phyloP scores from a whole-genome alignment of 2,797 vertebrate genomes.

The Sternotherus odoratus region DNA sequence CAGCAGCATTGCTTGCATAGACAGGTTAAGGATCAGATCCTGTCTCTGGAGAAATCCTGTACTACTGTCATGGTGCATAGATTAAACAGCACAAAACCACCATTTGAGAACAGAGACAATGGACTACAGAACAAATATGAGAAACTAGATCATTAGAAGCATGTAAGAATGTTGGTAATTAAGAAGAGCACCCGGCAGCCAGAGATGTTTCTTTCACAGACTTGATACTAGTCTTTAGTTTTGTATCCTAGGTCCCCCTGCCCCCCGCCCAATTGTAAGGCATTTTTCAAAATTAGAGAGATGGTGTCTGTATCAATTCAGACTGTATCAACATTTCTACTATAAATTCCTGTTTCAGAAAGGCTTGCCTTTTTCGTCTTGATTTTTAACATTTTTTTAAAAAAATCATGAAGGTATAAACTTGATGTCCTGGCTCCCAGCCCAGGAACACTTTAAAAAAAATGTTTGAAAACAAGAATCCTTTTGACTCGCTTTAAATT shows the following conservation, averaged over 20 bases:
- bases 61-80: accelerated
- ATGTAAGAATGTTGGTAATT: neutral
- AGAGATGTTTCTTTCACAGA: neutral
- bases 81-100: neutral
- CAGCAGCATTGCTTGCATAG: neutral
- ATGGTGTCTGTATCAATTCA: neutral
- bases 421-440: neutral
- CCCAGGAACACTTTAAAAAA: conserved; percentile 8
- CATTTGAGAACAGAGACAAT: neutral
- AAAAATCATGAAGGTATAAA: neutral
- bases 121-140: neutral
- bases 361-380: neutral
- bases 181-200: neutral
- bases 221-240: neutral
- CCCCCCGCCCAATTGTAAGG: neutral
- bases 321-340: conserved; percentile 2
- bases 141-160: neutral
- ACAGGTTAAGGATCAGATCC: neutral
- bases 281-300: neutral
- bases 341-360: neutral
- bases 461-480: conserved; percentile 5
- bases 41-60: neutral
- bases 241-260: neutral
- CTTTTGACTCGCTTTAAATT: neutral
- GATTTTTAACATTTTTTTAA: neutral